These are phyloP conservation scores for Phaetusa simplex DNA, from an alignment of 2,113 vertebrate species.

Conservation along the genomic window DNA sequence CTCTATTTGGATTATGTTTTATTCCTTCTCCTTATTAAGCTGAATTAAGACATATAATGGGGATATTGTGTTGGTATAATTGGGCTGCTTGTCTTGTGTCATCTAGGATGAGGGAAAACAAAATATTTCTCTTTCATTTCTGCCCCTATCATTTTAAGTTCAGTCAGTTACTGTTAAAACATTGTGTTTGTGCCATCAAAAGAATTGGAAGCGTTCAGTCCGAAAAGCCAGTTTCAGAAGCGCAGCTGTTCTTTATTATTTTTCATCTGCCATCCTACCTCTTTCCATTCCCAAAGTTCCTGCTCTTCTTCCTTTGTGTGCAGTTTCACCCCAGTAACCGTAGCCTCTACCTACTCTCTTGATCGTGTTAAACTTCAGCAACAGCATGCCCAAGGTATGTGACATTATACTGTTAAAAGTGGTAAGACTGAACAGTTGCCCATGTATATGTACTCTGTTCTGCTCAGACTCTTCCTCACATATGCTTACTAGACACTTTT, in stretches of 20 bases:
- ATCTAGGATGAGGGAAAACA: background rate
- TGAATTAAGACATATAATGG: background rate
- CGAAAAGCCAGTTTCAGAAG: background rate
- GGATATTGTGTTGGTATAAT: background rate
- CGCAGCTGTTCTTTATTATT: background rate
- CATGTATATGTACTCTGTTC: background rate
- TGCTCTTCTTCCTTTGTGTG: background rate
- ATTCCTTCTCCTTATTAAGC: background rate
- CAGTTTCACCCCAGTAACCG: background rate
- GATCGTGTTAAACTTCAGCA: background rate
- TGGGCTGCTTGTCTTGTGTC: background rate
- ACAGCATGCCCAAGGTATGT: background rate
- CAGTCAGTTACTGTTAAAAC: background rate
- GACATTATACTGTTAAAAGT: background rate
- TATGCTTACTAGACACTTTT: background rate
- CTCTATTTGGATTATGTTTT: background rate
- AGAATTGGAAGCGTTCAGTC: background rate
- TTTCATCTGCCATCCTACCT: background rate
- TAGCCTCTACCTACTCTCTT: background rate
- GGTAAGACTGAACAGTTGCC: rapidly evolving
- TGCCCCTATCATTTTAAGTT: background rate
- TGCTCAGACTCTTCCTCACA: background rate
- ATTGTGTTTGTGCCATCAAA: background rate
- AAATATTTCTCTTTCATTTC: background rate
- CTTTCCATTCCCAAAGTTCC: background rate